A percentile compares a stretch with the other conserved stretches of the same genome.
phyloP scores from a whole-genome alignment of 2,113 vertebrate species.

The Protomyctophum bolini region DNA sequence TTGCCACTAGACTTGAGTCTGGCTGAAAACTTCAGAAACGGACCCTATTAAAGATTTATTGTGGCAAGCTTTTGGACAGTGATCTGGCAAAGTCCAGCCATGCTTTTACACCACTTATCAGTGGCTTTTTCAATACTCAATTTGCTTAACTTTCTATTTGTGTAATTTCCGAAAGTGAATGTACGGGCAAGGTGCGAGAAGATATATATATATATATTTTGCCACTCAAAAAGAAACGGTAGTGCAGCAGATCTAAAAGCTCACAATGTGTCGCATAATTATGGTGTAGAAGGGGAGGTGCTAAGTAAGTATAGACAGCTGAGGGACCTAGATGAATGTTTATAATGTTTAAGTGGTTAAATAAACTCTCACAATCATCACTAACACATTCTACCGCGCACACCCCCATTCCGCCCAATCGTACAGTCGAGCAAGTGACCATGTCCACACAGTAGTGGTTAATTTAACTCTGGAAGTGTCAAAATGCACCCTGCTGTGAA shows the following conservation, averaged over 20 bases:
- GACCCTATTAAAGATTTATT: constrained; percentile 57
- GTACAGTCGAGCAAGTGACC: constrained; percentile 38
- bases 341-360: too few relatives aligned
- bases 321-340: too few relatives aligned
- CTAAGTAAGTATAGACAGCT: too few relatives aligned
- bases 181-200: neutral
- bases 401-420: constrained; percentile 10
- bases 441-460: constrained; percentile 54
- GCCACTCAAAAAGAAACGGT: too few relatives aligned
- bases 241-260: too few relatives aligned
- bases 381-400: constrained; percentile 6
- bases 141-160: constrained; percentile 26
- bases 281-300: too few relatives aligned
- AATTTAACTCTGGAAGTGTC: too few relatives aligned
- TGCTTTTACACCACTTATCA: constrained; percentile 37
- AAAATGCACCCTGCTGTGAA: too few relatives aligned
- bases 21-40: constrained; percentile 53
- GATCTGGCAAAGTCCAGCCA: constrained; percentile 26
- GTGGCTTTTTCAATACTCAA: constrained; percentile 13
- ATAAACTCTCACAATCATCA: too few relatives aligned
- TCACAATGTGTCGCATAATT: too few relatives aligned
- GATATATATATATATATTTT: too few relatives aligned
- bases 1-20: constrained; percentile 57
- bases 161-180: constrained; percentile 1
- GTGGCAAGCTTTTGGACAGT: constrained; percentile 24